Evolutionary conservation across 2,113 vertebrate species (phyloP).

Genomic region (Gymnocephalus cernua): DNA sequence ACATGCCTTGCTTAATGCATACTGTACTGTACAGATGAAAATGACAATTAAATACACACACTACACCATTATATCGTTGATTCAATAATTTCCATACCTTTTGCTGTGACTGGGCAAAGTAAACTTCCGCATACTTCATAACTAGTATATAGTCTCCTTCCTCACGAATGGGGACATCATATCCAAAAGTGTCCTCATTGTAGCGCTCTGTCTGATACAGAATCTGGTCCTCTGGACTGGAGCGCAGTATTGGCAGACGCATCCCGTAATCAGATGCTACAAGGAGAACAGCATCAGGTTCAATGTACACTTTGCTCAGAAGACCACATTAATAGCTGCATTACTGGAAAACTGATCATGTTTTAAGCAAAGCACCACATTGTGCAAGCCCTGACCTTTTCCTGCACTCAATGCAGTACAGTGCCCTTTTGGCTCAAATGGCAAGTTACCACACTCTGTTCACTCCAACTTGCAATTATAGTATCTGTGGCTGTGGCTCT

Average conservation of each 20-base stretch:
- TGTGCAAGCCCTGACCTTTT: constrained; percentile 34
- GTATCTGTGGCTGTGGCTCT: not conserved
- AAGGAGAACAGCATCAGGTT: constrained; percentile 36
- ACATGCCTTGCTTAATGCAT: not conserved
- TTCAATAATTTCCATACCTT: constrained; percentile 85
- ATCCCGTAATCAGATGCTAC: constrained; percentile 97
- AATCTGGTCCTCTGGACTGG: constrained; percentile 94
- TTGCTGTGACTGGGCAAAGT: constrained; percentile 98
- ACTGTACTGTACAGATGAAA: not conserved
- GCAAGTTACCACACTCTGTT: constrained; percentile 8
- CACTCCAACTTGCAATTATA: not conserved
- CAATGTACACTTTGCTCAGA: constrained; percentile 9
- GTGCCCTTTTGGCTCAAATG: constrained; percentile 16
- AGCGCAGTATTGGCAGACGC: constrained; percentile 95
- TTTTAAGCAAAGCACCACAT: constrained; percentile 17
- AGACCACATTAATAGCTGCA: constrained; percentile 5
- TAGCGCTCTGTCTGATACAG: constrained; percentile 98
- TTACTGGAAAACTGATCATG: not conserved
- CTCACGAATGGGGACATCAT: constrained; percentile 94
- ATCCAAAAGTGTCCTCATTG: constrained; percentile 97
- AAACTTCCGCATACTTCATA: constrained; percentile 97
- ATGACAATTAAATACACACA: not conserved
- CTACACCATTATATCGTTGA: not conserved
- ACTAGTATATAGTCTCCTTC: constrained; percentile 98
- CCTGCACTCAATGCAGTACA: constrained; percentile 13